A percentile compares a stretch with the other conserved stretches of the same genome.
phyloP scores from a whole-genome alignment of 2,797 vertebrate genomes.

The Selene dorsalis region DNA sequence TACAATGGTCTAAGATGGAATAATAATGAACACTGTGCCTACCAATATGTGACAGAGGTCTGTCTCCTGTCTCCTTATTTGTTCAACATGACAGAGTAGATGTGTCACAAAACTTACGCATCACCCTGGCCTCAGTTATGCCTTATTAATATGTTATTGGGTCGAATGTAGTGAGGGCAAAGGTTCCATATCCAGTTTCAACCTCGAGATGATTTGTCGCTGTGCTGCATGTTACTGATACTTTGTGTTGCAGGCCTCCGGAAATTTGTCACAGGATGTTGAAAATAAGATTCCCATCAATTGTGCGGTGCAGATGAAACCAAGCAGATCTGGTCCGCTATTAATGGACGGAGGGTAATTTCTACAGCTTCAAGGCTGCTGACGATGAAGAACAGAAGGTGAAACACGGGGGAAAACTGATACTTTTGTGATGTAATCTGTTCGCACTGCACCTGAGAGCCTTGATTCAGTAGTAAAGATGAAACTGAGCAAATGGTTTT shows the following conservation, averaged over 20 bases:
- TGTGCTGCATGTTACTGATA: slow-evolving; percentile 81
- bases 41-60: slow-evolving; percentile 50
- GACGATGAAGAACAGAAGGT: slow-evolving; percentile 39
- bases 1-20: slow-evolving; percentile 11
- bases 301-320: slow-evolving; percentile 53
- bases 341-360: slow-evolving; percentile 58
- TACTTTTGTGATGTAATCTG: slow-evolving; percentile 45
- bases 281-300: slow-evolving; percentile 76
- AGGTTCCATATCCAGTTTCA: slow-evolving; percentile 78
- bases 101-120: slow-evolving; percentile 38
- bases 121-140: slow-evolving; percentile 63
- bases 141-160: slow-evolving; percentile 78
- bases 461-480: slow-evolving; percentile 53
- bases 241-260: slow-evolving; percentile 63
- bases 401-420: slow-evolving; percentile 23
- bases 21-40: slow-evolving; percentile 39
- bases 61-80: slow-evolving; percentile 57
- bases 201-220: slow-evolving; percentile 77
- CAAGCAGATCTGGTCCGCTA: slow-evolving; percentile 53
- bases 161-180: slow-evolving; percentile 73
- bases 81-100: slow-evolving; percentile 65
- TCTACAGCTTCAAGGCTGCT: slow-evolving; percentile 42
- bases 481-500: slow-evolving; percentile 63
- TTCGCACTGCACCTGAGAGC: slow-evolving; percentile 55
- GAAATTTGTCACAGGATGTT: slow-evolving; percentile 81